phyloP scores from a whole-genome alignment of 2,797 vertebrate genomes.

The Gallinago nigripennis region DNA sequence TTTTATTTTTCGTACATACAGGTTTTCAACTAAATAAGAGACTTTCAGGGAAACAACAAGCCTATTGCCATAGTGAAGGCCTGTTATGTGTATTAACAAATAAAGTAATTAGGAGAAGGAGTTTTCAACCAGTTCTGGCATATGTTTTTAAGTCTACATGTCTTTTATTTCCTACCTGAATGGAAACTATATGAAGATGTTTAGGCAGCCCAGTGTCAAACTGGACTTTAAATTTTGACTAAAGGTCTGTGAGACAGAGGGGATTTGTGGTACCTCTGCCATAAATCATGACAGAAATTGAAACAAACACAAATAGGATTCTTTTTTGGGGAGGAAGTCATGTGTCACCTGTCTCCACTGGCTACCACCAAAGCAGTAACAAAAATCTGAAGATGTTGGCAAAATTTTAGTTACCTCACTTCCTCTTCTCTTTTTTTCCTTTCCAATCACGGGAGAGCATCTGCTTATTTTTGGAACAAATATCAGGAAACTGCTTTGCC shows the following conservation, averaged over 20 bases:
- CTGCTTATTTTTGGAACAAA: not conserved
- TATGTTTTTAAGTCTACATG: not conserved
- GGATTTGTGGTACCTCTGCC: not conserved
- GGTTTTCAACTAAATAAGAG: not conserved
- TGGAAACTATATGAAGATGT: not conserved
- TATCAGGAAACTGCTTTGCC: not conserved
- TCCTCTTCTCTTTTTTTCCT: not conserved
- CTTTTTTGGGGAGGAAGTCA: not conserved
- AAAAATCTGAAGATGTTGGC: not conserved
- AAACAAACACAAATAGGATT: not conserved
- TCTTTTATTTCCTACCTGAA: not conserved
- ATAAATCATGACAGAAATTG: not conserved
- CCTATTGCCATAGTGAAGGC: not conserved
- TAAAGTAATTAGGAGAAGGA: not conserved
- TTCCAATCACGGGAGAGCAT: not conserved
- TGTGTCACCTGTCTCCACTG: conserved; percentile 31
- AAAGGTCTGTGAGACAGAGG: not conserved
- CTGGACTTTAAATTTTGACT: not conserved
- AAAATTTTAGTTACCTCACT: conserved; percentile 34
- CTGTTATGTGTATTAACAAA: not conserved
- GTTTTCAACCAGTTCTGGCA: not conserved
- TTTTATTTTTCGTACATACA: not conserved
- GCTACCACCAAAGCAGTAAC: not conserved
- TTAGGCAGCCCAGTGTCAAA: not conserved
- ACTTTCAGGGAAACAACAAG: not conserved